Evolutionary conservation across 2,797 vertebrate genomes (phyloP).

Genomic region (Pyrrhura leucotis): DNA sequence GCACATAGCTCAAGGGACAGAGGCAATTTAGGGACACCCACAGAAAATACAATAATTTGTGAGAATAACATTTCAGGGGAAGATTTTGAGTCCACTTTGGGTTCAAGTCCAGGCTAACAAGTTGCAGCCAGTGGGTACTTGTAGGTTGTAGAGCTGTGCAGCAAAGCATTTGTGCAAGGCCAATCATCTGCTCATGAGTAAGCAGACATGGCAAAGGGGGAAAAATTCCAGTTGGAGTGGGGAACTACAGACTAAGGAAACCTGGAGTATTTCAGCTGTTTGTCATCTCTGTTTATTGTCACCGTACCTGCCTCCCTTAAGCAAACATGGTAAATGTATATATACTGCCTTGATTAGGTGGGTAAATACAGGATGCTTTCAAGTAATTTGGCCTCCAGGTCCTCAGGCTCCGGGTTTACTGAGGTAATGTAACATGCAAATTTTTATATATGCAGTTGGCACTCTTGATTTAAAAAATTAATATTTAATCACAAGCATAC

Average conservation of each 20-base stretch:
- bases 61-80: rapidly evolving
- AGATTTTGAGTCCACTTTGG: neutral
- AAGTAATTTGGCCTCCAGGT: neutral
- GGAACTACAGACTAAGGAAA: neutral
- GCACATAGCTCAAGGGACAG: neutral
- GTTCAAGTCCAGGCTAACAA: neutral
- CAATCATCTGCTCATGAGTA: rapidly evolving
- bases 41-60: neutral
- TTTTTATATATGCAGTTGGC: conserved; percentile 15
- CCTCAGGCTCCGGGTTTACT: neutral
- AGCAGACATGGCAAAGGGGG: neutral
- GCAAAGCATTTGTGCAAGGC: neutral
- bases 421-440: neutral
- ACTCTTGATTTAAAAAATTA: conserved; percentile 13
- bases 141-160: neutral
- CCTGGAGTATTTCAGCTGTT: neutral
- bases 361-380: neutral
- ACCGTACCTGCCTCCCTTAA: neutral
- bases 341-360: neutral
- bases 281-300: neutral
- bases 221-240: neutral
- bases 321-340: neutral
- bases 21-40: neutral
- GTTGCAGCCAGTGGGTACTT: rapidly evolving
- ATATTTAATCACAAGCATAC: conserved; percentile 39